Conservation (phyloP, 92 coral and sea anemone genomes). For the Actinernus sp. region DNA sequence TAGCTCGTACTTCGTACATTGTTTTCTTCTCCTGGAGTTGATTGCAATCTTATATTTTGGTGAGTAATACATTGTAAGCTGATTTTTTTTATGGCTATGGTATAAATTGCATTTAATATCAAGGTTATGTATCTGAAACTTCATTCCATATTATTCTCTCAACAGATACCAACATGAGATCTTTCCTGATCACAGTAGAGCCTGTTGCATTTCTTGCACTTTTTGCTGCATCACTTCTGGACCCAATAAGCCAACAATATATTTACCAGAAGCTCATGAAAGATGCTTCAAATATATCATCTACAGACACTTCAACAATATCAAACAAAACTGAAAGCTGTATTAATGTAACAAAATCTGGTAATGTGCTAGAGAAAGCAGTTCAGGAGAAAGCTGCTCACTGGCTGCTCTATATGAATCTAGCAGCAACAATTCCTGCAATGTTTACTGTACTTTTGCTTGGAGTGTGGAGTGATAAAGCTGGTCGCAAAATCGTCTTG, state of each 20-base stretch:
- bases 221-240: conserved; percentile 28
- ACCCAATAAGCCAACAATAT: conserved; percentile 18
- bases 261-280: neutral
- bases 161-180: too few relatives aligned
- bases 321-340: conserved; percentile 3
- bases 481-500: conserved; percentile 34
- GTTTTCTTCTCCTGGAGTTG: too few relatives aligned
- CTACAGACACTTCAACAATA: neutral
- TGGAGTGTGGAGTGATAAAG: conserved; percentile 52
- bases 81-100: too few relatives aligned
- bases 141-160: too few relatives aligned
- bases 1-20: too few relatives aligned
- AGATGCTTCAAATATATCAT: neutral
- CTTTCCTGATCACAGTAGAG: conserved; percentile 22
- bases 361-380: neutral
- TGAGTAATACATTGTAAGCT: too few relatives aligned
- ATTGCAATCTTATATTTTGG: too few relatives aligned
- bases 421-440: conserved; percentile 25
- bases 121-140: too few relatives aligned
- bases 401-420: conserved; percentile 36
- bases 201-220: conserved; percentile 27
- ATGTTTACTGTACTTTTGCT: conserved; percentile 23
- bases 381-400: neutral
- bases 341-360: neutral
- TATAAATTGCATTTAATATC: too few relatives aligned